Percentiles rank a stretch among this genome's conserved stretches.
These are phyloP conservation scores for Tichodroma muraria DNA, from an alignment of 2,113 vertebrate genomes.

Conservation along the genomic window DNA sequence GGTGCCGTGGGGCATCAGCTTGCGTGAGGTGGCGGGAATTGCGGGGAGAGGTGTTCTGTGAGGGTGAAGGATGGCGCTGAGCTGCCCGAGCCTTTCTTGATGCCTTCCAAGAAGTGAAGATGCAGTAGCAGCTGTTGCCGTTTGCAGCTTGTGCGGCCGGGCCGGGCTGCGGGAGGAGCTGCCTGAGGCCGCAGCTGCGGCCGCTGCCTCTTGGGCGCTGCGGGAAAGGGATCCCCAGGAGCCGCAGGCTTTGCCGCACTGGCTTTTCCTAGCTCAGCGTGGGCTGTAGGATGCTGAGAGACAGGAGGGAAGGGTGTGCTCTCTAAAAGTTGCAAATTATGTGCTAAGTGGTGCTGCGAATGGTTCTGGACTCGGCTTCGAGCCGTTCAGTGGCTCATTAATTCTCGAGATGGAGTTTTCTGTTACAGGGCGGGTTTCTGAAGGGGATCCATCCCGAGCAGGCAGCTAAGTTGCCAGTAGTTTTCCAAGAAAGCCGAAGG, in stretches of 20 bases:
- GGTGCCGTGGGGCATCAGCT: rapidly evolving
- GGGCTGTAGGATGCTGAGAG: background rate
- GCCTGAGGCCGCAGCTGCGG: rapidly evolving
- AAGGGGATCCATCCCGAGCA: background rate
- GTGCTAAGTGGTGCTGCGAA: background rate
- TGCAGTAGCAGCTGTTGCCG: rapidly evolving
- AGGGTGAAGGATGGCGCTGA: background rate
- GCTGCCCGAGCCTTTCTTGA: rapidly evolving
- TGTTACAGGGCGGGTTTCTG: background rate
- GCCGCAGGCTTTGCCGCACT: rapidly evolving
- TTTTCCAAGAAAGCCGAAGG: background rate
- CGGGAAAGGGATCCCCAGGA: background rate
- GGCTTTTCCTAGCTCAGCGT: background rate
- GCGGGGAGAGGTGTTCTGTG: background rate
- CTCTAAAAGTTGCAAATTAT: background rate
- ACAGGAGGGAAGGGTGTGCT: background rate
- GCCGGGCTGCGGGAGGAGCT: background rate
- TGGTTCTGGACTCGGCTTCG: rapidly evolving
- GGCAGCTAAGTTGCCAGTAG: background rate
- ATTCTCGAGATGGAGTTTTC: background rate
- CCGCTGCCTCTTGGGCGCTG: rapidly evolving
- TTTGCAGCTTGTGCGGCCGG: background rate
- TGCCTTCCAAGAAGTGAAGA: background rate
- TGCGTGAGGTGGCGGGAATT: background rate
- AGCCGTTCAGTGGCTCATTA: background rate